Evolutionary conservation across 2,113 vertebrate species (phyloP).

Genomic region (Edolisoma coerulescens): DNA sequence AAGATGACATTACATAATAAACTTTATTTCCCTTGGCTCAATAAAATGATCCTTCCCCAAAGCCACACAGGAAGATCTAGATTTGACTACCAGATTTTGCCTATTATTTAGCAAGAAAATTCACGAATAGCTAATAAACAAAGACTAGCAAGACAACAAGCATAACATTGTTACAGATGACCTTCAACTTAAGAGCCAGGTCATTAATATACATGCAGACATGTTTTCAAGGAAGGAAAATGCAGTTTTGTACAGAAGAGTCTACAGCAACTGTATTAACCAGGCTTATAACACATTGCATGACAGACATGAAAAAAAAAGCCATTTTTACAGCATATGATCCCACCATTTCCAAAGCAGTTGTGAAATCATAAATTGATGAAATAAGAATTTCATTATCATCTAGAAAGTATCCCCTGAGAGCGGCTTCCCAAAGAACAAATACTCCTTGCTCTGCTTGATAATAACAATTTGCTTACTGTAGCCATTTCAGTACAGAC

Average conservation of each 20-base stretch:
- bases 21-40: background rate
- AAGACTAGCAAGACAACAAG: background rate
- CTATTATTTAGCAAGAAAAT: background rate
- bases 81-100: background rate
- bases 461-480: background rate
- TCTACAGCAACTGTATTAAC: background rate
- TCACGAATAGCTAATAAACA: background rate
- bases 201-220: background rate
- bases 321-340: background rate
- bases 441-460: background rate
- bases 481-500: background rate
- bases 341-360: background rate
- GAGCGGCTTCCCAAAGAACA: background rate
- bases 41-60: background rate
- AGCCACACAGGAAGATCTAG: background rate
- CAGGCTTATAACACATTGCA: background rate
- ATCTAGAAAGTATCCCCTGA: background rate
- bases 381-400: background rate
- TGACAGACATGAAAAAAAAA: background rate
- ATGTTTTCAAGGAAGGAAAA: background rate
- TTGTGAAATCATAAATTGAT: background rate
- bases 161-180: background rate
- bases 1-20: background rate
- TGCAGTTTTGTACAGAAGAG: background rate
- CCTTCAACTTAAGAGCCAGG: background rate